Base-by-base conservation (phyloP, 2,888 invertebrate species). In the Lampropteryx suffumata region DNA sequence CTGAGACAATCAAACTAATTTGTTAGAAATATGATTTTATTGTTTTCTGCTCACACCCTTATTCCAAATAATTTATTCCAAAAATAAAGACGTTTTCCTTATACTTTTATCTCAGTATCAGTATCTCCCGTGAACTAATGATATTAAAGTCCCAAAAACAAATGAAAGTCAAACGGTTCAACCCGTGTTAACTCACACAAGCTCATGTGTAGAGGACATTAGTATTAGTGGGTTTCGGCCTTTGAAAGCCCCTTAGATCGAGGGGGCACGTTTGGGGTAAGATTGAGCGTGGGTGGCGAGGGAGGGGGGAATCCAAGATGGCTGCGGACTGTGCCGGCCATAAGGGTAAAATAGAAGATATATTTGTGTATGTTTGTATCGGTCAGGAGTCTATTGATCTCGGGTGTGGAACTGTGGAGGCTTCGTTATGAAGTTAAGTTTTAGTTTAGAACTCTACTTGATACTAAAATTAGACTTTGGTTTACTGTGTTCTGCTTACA, bases 141-240 rank as follows among this genome's bases (percentile, higher is more conserved):
- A 40, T 44, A 40, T 44, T 12, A 49, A 51, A 47, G 29, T 27
- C 35, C 51, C 67, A 55, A 51, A 58, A 57, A 61, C 61, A 61
- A 61, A 59, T 61, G 61, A 61, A 59, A 55, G 61, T 61, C 59
- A 53, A 53, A 50, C 59, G 37, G 37, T 43, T 55, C 45, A 45
- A 47, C 53, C 48, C 52, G 48, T 59, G 54, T 50, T n/a, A 46
- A 52, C 59, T 51, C 60, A 56, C 55, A 58, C 60, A 55, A 49
- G 32, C 34, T 14, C 49, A 49, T 80, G 77, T 78, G 76, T 79
- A 77, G 76, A 82, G 84, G 80, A 82, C 87, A 89, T 88, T 87
- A 89, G 89, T 88, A 89, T 89, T 89, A 90, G 88, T 84, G 74
- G 79, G 85, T 79, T 89, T 90, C 88, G 88, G 88, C 85, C 85